These are phyloP conservation scores for Sesia bembeciformis DNA, from an alignment of 2,888 invertebrate species.

Conservation along the genomic window DNA sequence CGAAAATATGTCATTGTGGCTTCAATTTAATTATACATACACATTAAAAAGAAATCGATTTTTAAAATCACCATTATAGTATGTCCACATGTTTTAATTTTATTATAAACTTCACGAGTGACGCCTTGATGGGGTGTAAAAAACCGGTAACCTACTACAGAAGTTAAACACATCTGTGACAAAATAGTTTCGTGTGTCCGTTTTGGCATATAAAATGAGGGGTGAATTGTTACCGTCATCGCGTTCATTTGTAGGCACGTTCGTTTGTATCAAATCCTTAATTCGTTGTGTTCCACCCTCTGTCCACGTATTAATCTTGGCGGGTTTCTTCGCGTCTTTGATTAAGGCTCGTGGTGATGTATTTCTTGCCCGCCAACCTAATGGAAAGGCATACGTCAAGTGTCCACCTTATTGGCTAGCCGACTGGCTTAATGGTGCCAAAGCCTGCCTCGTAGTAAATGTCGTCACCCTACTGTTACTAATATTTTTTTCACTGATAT, in stretches of 20 bases:
- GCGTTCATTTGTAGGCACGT: slow-evolving; percentile 30
- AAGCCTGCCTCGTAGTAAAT: slow-evolving; percentile 42
- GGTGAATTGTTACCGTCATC: slow-evolving; percentile 11
- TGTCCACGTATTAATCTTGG: slow-evolving; percentile 64
- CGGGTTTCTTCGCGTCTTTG: slow-evolving; percentile 60
- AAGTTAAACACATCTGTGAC: too few relatives aligned
- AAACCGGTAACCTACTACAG: too few relatives aligned
- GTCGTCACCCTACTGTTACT: slow-evolving; percentile 33
- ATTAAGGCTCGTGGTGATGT: slow-evolving; percentile 67
- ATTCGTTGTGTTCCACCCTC: slow-evolving; percentile 33
- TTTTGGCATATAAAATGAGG: neutral
- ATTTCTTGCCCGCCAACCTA: slow-evolving; percentile 67
- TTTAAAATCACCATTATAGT: too few relatives aligned
- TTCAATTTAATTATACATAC: too few relatives aligned
- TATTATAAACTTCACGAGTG: too few relatives aligned
- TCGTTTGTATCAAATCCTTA: slow-evolving; percentile 33
- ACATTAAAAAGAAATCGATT: too few relatives aligned
- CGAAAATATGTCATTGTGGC: too few relatives aligned
- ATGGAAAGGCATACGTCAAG: slow-evolving; percentile 72
- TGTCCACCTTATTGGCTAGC: slow-evolving; percentile 67
- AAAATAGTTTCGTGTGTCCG: too few relatives aligned
- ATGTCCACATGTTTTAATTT: too few relatives aligned
- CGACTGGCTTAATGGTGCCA: slow-evolving; percentile 62
- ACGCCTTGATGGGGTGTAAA: too few relatives aligned
- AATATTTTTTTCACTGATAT: slow-evolving; percentile 18